Evolutionary conservation across 2,888 invertebrate genomes (phyloP).

Genomic region (Taenaris catops): DNA sequence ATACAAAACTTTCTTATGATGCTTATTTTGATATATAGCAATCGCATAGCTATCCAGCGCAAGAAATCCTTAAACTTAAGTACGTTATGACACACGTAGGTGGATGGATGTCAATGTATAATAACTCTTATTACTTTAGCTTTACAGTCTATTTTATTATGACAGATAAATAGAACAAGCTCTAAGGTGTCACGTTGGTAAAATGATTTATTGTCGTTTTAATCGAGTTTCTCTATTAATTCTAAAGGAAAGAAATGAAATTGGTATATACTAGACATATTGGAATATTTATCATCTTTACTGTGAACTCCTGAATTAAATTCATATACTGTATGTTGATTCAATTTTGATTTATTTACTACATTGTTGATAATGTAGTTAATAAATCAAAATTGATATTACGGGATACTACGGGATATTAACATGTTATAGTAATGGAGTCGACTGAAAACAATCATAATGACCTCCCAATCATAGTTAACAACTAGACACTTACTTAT

Average conservation of each 20-base stretch:
- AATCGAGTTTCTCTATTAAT: slow-evolving; percentile 24
- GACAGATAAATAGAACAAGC: background rate
- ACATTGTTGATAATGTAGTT: background rate
- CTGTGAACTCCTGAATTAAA: too few species aligned
- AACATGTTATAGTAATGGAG: too few species aligned
- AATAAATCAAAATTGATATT: background rate
- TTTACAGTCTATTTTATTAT: slow-evolving; percentile 4
- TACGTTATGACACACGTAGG: slow-evolving; percentile 11
- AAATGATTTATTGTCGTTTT: slow-evolving; percentile 15
- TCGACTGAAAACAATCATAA: too few species aligned
- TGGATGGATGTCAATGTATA: background rate
- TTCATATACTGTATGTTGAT: background rate
- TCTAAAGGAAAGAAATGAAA: slow-evolving; percentile 1
- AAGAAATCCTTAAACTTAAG: slow-evolving; percentile 12
- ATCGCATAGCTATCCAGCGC: background rate
- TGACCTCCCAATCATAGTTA: too few species aligned
- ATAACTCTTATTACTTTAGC: background rate
- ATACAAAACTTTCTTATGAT: too few species aligned
- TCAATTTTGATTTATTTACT: too few species aligned
- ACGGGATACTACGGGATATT: too few species aligned
- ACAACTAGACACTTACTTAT: too few species aligned
- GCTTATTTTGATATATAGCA: too few species aligned
- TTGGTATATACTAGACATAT: background rate
- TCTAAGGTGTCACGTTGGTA: slow-evolving; percentile 15
- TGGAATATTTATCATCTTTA: too few species aligned